Percentiles rank a stretch among this genome's conserved stretches.
Conservation (phyloP, 2,113 vertebrate species). For the Aptenodytes forsteri region DNA sequence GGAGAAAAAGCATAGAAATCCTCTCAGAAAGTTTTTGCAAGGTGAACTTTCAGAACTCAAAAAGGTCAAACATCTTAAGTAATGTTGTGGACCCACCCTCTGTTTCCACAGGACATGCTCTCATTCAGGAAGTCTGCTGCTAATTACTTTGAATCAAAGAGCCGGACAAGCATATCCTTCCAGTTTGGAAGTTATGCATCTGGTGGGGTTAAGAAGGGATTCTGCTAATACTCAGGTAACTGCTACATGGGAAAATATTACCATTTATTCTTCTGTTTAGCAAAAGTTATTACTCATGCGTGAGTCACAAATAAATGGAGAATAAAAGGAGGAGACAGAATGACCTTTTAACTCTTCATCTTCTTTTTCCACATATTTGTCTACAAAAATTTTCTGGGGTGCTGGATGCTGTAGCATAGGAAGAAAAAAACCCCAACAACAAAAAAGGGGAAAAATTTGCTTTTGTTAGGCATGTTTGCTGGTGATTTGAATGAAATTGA, state of each 20-base stretch:
- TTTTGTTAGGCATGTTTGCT: not conserved
- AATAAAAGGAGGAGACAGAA: not conserved
- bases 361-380: not conserved
- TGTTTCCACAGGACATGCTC: slow-evolving; percentile 74
- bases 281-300: not conserved
- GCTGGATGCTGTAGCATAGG: not conserved
- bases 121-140: slow-evolving; percentile 75
- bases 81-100: slow-evolving; percentile 37
- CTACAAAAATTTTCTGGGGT: not conserved
- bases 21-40: slow-evolving; percentile 29
- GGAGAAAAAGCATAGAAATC: not conserved
- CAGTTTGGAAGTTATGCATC: slow-evolving; percentile 33
- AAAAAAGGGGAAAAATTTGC: rapidly evolving
- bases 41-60: not conserved
- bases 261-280: not conserved
- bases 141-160: slow-evolving; percentile 64
- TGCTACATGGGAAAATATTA: slow-evolving; percentile 31
- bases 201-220: slow-evolving; percentile 47
- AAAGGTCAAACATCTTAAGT: slow-evolving; percentile 25
- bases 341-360: not conserved
- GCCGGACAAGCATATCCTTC: slow-evolving; percentile 43
- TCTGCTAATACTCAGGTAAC: slow-evolving; percentile 36
- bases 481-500: not conserved
- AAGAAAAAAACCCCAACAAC: not conserved
- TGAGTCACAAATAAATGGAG: slow-evolving; percentile 17